These are phyloP conservation scores for Argyrosomus japonicus DNA, from an alignment of 2,113 vertebrate genomes.

Conservation along the genomic window DNA sequence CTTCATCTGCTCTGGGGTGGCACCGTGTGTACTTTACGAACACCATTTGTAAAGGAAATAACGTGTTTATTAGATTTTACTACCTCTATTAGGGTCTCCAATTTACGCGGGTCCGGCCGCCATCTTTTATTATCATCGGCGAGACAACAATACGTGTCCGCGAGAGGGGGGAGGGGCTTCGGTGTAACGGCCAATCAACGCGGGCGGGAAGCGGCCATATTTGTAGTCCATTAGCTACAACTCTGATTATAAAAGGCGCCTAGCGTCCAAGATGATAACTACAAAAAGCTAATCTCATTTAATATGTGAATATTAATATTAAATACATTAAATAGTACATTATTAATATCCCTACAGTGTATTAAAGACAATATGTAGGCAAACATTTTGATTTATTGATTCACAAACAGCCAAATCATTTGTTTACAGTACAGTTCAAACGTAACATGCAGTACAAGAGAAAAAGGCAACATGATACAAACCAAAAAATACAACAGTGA, in stretches of 20 bases:
- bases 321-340: background rate
- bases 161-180: slow-evolving; percentile 66
- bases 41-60: background rate
- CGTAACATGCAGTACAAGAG: slow-evolving; percentile 64
- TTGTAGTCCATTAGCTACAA: slow-evolving; percentile 5
- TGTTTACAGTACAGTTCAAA: slow-evolving; percentile 52
- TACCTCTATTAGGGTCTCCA: slow-evolving; percentile 76
- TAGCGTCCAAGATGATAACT: background rate
- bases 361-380: slow-evolving; percentile 25
- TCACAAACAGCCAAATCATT: slow-evolving; percentile 35
- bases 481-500: slow-evolving; percentile 38
- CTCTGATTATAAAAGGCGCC: background rate
- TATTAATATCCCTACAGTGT: background rate
- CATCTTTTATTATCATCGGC: slow-evolving; percentile 82
- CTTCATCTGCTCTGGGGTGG: background rate
- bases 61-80: slow-evolving; percentile 44
- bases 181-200: slow-evolving; percentile 63
- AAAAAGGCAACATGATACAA: slow-evolving; percentile 57
- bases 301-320: background rate
- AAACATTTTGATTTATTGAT: slow-evolving; percentile 71
- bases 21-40: background rate
- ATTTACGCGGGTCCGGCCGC: slow-evolving; percentile 83
- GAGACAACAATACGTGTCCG: slow-evolving; percentile 75
- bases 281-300: background rate
- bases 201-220: slow-evolving; percentile 19